These are phyloP conservation scores for Dipodomys merriami DNA, from an alignment of 2,113 vertebrate genomes.

Conservation along the genomic window DNA sequence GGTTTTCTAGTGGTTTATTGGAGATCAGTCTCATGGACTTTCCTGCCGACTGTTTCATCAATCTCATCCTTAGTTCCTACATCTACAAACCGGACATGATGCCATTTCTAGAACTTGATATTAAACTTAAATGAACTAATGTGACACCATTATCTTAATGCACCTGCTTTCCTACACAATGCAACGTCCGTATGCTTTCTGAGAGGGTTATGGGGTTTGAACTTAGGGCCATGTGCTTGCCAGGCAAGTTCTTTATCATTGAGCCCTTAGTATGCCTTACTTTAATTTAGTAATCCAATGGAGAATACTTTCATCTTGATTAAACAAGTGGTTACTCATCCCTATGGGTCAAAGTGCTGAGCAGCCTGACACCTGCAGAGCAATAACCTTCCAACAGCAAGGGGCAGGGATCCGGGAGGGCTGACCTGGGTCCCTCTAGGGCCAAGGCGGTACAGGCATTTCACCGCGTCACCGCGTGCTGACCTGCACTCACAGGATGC, in stretches of 20 bases:
- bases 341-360: background rate
- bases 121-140: background rate
- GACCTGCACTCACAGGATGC: background rate
- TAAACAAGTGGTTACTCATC: background rate
- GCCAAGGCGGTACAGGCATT: background rate
- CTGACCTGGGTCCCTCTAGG: rapidly evolving
- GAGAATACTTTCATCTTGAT: background rate
- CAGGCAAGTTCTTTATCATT: no score
- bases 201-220: no score
- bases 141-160: background rate
- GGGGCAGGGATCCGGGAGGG: background rate
- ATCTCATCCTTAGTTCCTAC: background rate
- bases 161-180: background rate
- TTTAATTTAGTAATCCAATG: background rate
- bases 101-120: background rate
- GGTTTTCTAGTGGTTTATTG: no score
- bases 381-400: background rate
- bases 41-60: no score
- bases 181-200: background rate
- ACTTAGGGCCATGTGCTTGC: no score
- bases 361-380: background rate
- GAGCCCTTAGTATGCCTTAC: no score
- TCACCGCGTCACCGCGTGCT: rapidly evolving
- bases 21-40: no score
- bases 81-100: background rate